Conservation (phyloP, 1,140 invertebrate genomes). For the Ostrea denselamellosa region DNA sequence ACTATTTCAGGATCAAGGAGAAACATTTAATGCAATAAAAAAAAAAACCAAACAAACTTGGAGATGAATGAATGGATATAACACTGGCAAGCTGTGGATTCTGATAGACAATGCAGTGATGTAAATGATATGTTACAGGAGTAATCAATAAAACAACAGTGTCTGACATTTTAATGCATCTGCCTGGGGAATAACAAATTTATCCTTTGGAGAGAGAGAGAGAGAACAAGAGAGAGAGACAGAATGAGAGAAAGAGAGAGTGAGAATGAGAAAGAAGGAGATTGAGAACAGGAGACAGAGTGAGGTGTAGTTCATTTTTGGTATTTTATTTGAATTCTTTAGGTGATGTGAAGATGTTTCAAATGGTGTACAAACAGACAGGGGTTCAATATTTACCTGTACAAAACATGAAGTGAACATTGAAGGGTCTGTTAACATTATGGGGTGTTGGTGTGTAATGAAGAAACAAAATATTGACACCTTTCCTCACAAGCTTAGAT, state of each 20-base stretch:
- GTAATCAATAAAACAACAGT: no score
- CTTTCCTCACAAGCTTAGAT: neutral
- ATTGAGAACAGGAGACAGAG: neutral
- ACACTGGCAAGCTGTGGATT: no score
- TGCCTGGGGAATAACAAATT: no score
- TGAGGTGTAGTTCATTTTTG: neutral
- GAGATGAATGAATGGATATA: no score
- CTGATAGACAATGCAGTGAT: no score
- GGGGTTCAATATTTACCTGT: neutral
- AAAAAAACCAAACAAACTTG: no score
- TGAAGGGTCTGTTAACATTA: neutral
- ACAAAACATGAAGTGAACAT: neutral
- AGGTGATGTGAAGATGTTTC: neutral
- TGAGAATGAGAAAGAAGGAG: neutral
- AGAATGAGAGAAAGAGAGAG: neutral
- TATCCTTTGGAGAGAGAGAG: neutral
- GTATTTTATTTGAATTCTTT: neutral
- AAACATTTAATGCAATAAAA: no score
- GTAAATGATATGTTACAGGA: no score
- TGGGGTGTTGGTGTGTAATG: neutral
- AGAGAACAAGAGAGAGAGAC: neutral
- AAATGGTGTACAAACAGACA: neutral
- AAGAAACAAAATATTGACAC: conserved; percentile 18
- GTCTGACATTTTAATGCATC: no score
- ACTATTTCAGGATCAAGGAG: no score